These are phyloP conservation scores for Drosophila arawakana DNA, from an alignment of 1,140 invertebrate species.

Conservation along the genomic window DNA sequence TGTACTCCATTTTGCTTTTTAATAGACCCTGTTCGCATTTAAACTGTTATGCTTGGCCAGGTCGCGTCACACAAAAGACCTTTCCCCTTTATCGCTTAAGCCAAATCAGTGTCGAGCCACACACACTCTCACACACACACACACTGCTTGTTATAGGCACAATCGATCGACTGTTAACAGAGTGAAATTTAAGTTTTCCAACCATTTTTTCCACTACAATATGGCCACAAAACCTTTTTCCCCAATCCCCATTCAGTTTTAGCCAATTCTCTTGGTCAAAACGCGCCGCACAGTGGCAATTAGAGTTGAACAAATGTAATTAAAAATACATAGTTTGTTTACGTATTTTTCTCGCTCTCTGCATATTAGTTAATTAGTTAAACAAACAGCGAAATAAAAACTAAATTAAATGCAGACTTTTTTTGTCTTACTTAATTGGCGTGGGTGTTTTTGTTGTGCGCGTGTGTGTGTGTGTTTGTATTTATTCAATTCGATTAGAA, in stretches of 20 bases:
- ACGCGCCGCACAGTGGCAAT: constrained; percentile 39
- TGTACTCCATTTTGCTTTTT: constrained; percentile 81
- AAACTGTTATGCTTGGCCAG: constrained; percentile 81
- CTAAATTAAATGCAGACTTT: constrained; percentile 17
- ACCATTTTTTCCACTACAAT: constrained; percentile 1
- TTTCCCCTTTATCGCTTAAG: constrained; percentile 73
- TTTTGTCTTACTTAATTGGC: constrained; percentile 14
- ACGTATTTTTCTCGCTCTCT: constrained; percentile 11
- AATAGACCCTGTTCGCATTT: constrained; percentile 78
- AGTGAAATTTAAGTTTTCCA: constrained; percentile 43
- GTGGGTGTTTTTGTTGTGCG: constrained; percentile 38
- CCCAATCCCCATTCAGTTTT: constrained; percentile 61
- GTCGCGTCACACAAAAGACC: constrained; percentile 59
- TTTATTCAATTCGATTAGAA: constrained; percentile 37
- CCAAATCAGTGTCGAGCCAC: constrained; percentile 78
- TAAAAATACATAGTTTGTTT: constrained; percentile 50
- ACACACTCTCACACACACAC: constrained; percentile 27
- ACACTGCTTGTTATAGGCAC: neutral
- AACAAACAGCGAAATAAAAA: constrained; percentile 15
- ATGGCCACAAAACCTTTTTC: constrained; percentile 4
- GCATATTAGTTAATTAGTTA: constrained; percentile 60
- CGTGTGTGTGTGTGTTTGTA: neutral
- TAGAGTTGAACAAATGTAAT: constrained; percentile 58
- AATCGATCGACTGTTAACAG: constrained; percentile 30
- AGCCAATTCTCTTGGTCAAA: constrained; percentile 38